Evolutionary conservation across 2,113 vertebrate genomes (phyloP).

Genomic region (Rhea americana): DNA sequence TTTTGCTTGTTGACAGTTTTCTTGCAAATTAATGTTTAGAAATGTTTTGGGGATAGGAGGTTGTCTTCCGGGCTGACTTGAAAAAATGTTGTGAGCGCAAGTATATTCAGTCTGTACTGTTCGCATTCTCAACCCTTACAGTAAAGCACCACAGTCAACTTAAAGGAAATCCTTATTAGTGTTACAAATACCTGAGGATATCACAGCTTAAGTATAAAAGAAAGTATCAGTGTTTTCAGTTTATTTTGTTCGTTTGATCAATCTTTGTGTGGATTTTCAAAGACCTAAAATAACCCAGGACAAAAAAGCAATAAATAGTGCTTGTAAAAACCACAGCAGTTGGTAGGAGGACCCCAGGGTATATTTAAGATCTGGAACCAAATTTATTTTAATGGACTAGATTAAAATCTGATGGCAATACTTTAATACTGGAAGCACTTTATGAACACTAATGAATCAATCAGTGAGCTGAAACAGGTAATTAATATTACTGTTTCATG

Average conservation of each 20-base stretch:
- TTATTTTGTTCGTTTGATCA: not conserved
- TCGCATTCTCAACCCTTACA: not conserved
- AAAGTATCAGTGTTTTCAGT: not conserved
- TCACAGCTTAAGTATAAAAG: not conserved
- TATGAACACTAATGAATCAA: slow-evolving; percentile 20
- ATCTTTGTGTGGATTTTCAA: not conserved
- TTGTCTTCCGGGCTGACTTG: not conserved
- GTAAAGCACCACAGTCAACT: not conserved
- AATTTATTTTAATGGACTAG: not conserved
- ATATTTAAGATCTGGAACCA: slow-evolving; percentile 11
- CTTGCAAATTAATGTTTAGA: not conserved
- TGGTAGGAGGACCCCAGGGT: not conserved
- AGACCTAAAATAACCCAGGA: not conserved
- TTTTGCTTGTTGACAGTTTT: not conserved
- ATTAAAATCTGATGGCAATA: slow-evolving; percentile 22
- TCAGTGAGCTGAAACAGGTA: not conserved
- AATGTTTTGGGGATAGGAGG: not conserved
- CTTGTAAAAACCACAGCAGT: not conserved
- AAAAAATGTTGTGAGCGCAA: not conserved
- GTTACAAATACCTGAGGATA: not conserved
- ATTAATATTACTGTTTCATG: slow-evolving; percentile 5
- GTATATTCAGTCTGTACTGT: not conserved
- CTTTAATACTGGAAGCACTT: not conserved
- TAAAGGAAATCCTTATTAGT: not conserved
- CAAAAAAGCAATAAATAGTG: not conserved